phyloP scores from a whole-genome alignment of 2,797 vertebrate species.

The Dipus sagitta region DNA sequence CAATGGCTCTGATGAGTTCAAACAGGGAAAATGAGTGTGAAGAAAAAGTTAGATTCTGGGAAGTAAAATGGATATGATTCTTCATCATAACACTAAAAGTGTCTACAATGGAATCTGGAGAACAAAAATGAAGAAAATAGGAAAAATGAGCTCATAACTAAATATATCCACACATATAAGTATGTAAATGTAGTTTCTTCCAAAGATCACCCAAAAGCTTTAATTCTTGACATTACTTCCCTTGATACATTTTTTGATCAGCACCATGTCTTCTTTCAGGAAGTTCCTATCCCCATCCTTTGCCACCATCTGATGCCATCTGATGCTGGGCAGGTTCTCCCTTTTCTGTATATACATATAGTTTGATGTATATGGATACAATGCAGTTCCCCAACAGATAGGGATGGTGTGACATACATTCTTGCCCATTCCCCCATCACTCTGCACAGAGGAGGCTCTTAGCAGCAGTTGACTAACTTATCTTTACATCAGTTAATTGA shows the following conservation, averaged over 20 bases:
- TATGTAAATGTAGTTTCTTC: neutral
- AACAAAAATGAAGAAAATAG: neutral
- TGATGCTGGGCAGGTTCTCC: neutral
- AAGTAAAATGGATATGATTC: neutral
- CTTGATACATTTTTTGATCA: neutral
- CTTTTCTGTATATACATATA: no score
- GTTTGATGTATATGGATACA: no score
- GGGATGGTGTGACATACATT: neutral
- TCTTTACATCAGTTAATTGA: slow-evolving; percentile 4
- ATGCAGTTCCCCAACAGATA: no score
- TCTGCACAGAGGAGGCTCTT: neutral
- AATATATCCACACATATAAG: neutral
- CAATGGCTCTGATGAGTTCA: neutral
- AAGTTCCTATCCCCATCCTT: neutral
- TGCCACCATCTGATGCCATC: neutral
- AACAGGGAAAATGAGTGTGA: neutral
- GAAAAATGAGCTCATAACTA: neutral
- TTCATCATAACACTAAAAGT: neutral
- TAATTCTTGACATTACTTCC: neutral
- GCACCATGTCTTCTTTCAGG: neutral
- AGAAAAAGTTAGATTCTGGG: neutral
- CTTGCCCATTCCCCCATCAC: neutral
- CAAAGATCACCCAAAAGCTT: neutral
- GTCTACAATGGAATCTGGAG: neutral
- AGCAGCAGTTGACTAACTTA: neutral